phyloP scores from a whole-genome alignment of 1,140 invertebrate genomes.

The Lycorma delicatula region DNA sequence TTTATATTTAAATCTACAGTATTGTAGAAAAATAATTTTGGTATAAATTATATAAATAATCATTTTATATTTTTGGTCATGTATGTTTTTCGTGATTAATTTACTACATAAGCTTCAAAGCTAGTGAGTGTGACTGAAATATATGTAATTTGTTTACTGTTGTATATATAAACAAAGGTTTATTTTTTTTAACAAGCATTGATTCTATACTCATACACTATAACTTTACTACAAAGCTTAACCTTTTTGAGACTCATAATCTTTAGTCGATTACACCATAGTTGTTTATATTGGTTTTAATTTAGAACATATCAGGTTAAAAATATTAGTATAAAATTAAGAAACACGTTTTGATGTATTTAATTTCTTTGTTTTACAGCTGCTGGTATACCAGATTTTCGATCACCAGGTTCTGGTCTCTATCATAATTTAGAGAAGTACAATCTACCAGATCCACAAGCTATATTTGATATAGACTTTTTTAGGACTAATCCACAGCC shows the following conservation, averaged over 20 bases:
- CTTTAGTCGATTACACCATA: neutral
- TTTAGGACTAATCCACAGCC: constrained; percentile 74
- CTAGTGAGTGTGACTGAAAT: too few species aligned
- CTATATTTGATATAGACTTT: constrained; percentile 88
- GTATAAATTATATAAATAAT: too few species aligned
- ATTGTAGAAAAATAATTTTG: too few species aligned
- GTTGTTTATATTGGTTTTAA: neutral
- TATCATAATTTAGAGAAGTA: constrained; percentile 91
- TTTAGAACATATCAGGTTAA: neutral
- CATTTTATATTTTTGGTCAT: too few species aligned
- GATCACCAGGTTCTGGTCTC: constrained; percentile 81
- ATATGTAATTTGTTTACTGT: too few species aligned
- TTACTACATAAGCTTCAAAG: too few species aligned
- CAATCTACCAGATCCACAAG: constrained; percentile 84
- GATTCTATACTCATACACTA: neutral
- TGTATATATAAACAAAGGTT: too few species aligned
- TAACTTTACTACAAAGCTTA: neutral
- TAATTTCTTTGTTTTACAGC: constrained; percentile 46
- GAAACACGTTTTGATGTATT: constrained; percentile 18
- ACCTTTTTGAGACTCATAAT: neutral
- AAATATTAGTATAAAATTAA: neutral
- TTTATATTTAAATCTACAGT: too few species aligned
- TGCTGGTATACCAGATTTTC: constrained; percentile 90
- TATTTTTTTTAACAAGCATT: neutral
- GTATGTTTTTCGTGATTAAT: too few species aligned